phyloP scores from a whole-genome alignment of 1,140 invertebrate genomes.

The Catajapyx aquilonaris region DNA sequence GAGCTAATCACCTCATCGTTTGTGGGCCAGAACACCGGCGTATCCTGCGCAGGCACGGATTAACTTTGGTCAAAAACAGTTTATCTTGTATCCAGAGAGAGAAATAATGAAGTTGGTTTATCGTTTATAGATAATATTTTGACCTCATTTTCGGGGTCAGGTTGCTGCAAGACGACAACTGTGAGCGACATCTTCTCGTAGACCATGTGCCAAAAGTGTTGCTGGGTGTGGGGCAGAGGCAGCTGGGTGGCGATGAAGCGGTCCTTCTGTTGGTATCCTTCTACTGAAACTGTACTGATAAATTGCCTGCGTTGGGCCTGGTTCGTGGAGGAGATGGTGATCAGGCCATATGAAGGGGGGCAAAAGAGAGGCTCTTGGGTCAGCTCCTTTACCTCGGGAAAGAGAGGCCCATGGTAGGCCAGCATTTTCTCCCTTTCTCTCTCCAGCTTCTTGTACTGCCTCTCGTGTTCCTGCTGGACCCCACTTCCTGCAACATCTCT shows the following conservation, averaged over 20 bases:
- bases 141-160: conserved; percentile 8
- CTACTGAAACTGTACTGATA: neutral
- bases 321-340: neutral
- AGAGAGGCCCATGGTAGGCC: too few relatives aligned
- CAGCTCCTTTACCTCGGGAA: neutral
- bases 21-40: neutral
- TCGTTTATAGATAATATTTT: neutral
- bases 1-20: neutral
- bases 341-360: neutral
- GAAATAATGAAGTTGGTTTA: neutral
- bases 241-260: conserved; percentile 27
- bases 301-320: neutral
- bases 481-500: neutral
- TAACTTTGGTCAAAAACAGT: neutral
- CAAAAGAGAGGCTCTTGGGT: neutral
- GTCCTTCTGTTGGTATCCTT: conserved; percentile 5
- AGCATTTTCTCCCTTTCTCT: neutral
- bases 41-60: neutral
- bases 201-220: conserved; percentile 37
- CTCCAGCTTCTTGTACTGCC: neutral
- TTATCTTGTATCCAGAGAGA: too few relatives aligned
- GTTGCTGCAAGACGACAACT: conserved; percentile 28
- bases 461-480: neutral
- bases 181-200: conserved; percentile 30
- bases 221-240: conserved; percentile 26